Evolutionary conservation across 2,113 vertebrate genomes (phyloP), one percentile per base, ranked within the genome.

Genomic region (Tringa solitaria): DNA sequence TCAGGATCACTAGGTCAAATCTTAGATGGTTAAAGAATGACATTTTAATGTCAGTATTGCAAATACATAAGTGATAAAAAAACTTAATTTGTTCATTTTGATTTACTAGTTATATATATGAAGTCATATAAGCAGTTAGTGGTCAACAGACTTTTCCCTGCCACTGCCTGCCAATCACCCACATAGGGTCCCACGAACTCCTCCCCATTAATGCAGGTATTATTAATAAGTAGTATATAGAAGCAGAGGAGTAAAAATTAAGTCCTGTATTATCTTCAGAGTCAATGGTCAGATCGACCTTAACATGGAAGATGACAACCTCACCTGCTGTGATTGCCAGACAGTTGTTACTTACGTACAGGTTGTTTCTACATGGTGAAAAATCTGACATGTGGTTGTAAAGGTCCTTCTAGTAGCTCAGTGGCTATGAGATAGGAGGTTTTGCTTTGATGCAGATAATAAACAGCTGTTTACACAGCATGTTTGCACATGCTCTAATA

Each of bases 391-490:
- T 50, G 6, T 81, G 37, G 46, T 26, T 48, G 46, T 77, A 41
- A 94, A 93, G 70, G 60, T 88, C 76, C 79, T 96, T 94, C 79
- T 24, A 27, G 33, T 43, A 72, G 46, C 14, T 89, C 64, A 60
- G 79, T 68, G 84, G 67, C 54, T 68, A 59, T 70, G 72, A 59
- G 43, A 81, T 63, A 51, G n/a, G 51, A 89, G 56, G 21, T 45
- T 95, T 96, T 90, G 12, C 60, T 92, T 89, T 93, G 86, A 89
- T 75, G 69, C 22, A 89, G 68, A 78, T 84, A 93, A 94, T 81
- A 96, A 95, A 92, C 90, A 96, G 61, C 76, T 96, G 88, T 93
- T 94, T 95, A 78, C 88, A 77, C 87, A 92, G 72, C 79, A 69
- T 88, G 82, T 86, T 93, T 94, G 56, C 68, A 72, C 64, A 75